Evolutionary conservation across 2,797 vertebrate genomes (phyloP).

Genomic region (Hipposideros larvatus): DNA sequence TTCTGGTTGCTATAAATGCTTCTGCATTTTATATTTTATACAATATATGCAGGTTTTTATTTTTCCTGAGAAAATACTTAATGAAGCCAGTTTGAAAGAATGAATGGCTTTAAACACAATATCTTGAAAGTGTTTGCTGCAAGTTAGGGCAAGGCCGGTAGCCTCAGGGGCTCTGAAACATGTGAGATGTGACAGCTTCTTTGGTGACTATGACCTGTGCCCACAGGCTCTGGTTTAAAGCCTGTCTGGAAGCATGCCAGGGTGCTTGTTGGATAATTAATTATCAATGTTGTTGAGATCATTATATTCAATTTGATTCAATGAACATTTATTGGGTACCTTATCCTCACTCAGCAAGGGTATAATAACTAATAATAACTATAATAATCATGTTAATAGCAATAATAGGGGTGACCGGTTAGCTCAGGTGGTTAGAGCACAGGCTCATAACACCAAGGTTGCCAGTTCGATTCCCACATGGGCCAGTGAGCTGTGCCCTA

Average conservation of each 20-base stretch:
- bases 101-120: neutral
- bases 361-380: neutral
- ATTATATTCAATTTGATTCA: constrained; percentile 1
- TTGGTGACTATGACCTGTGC: neutral
- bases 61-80: constrained; percentile 47
- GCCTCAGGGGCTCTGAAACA: neutral
- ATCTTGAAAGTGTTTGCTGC: constrained; percentile 46
- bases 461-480: too few species aligned
- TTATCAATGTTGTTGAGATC: constrained; percentile 20
- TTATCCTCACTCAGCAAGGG: neutral
- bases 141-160: neutral
- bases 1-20: neutral
- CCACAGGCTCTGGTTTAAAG: constrained; percentile 6
- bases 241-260: neutral
- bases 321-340: neutral
- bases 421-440: too few species aligned
- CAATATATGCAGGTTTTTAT: constrained; percentile 36
- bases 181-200: neutral
- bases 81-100: constrained; percentile 44
- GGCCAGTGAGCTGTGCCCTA: too few species aligned
- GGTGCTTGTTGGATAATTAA: neutral
- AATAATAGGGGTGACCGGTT: neutral
- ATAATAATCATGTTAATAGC: neutral
- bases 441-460: too few species aligned
- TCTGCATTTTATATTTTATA: constrained; percentile 32